phyloP scores from a whole-genome alignment of 64 coral and sea anemone species.

The Actinia equina region DNA sequence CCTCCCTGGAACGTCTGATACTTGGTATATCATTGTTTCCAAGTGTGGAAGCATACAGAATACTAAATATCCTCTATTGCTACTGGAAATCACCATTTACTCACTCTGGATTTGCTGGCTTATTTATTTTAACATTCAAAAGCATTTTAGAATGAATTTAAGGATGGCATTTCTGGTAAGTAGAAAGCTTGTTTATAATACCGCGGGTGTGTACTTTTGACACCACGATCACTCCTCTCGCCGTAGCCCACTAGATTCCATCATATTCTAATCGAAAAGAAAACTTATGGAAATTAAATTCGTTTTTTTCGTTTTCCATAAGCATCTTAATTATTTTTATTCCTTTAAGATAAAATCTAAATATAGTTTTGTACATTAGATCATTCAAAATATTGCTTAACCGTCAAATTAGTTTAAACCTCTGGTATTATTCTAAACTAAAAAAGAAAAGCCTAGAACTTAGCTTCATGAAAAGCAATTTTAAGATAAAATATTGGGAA shows the following conservation, averaged over 20 bases:
- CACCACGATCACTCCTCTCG: neutral
- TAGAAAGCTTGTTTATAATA: neutral
- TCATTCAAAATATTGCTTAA: neutral
- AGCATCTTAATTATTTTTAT: neutral
- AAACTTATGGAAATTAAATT: neutral
- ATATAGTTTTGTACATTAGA: slow-evolving; percentile 7
- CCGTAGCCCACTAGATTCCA: neutral
- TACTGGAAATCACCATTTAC: neutral
- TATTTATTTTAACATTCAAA: neutral
- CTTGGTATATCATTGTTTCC: neutral
- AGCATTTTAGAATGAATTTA: neutral
- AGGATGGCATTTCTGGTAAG: neutral
- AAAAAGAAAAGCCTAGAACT: neutral
- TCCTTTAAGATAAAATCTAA: neutral
- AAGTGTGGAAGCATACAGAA: neutral
- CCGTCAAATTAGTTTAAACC: neutral
- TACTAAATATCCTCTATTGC: neutral
- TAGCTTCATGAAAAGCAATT: neutral
- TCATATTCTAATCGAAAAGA: neutral
- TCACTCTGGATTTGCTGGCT: slow-evolving; percentile 2
- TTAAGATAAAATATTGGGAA: too few species aligned
- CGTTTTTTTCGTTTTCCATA: neutral
- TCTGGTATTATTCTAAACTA: neutral
- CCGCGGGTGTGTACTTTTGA: neutral
- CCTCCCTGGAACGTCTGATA: neutral